These are phyloP conservation scores for Boleophthalmus pectinirostris DNA, from an alignment of 2,113 vertebrate species.

Conservation along the genomic window DNA sequence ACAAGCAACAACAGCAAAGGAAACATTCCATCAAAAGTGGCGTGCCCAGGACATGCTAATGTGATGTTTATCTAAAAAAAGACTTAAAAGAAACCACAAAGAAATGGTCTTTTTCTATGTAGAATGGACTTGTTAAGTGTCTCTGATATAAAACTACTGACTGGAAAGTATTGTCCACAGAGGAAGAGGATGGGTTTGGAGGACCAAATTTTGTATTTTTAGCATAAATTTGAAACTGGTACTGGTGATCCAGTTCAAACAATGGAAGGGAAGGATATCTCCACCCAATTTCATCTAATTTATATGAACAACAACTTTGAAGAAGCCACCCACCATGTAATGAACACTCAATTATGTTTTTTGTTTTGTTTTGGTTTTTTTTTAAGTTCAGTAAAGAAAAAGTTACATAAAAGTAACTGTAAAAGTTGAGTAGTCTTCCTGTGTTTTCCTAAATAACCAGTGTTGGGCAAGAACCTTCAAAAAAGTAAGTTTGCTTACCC, in stretches of 20 bases:
- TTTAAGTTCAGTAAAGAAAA: not conserved
- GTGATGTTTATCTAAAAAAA: slow-evolving; percentile 43
- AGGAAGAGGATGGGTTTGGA: not conserved
- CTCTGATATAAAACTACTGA: not conserved
- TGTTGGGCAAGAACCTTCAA: too few species aligned
- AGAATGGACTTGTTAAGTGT: not conserved
- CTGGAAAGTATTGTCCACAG: not conserved
- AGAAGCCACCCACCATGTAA: not conserved
- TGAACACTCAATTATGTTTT: not conserved
- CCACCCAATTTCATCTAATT: slow-evolving; percentile 12
- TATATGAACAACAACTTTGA: not conserved
- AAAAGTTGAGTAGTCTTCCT: slow-evolving; percentile 7
- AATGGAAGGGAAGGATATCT: slow-evolving; percentile 33
- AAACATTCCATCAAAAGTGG: slow-evolving; percentile 51
- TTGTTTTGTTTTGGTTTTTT: not conserved
- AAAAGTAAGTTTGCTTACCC: too few species aligned
- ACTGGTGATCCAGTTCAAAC: slow-evolving; percentile 23
- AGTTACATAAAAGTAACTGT: not conserved
- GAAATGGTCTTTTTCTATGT: slow-evolving; percentile 11
- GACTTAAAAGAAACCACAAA: slow-evolving; percentile 28
- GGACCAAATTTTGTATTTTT: not conserved
- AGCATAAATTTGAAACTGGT: slow-evolving; percentile 3
- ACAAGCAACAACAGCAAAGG: slow-evolving; percentile 60
- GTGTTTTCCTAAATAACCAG: not conserved
- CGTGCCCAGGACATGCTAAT: slow-evolving; percentile 54